Evolutionary conservation across 1,140 invertebrate genomes (phyloP), one percentile per base, ranked within the genome.

Genomic region (Drosophila rhopaloa): DNA sequence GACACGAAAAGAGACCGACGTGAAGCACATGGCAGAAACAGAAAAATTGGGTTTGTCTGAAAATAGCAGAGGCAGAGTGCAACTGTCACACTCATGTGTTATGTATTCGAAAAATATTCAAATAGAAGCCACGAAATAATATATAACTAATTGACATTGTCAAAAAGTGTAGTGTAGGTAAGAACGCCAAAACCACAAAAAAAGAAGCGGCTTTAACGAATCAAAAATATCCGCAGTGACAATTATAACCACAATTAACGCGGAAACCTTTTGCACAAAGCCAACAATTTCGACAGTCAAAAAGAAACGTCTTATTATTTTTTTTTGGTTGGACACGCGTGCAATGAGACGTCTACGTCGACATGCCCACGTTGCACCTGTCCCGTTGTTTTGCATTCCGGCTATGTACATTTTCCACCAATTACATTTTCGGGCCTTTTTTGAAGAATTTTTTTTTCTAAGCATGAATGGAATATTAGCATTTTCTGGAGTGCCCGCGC

Each of bases 21-120:
- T 61, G 63, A 68, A 85, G 82, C 82, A 85, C 82, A 85, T 85
- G 82, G 79, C 70, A 61, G 68, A 44, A 67, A 66, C 65, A 68
- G 63, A 53, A 67, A 66, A 78, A 71, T 85, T 70, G 63, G 65
- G 57, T 56, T 76, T 58, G 68, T 79, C 82, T 88, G 72, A 68
- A 86, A 86, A 88, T 88, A 86, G 83, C 63, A 70, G 43, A 60
- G 55, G 8, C 24, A 55, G 59, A 86, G 32, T 88, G 76, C 79
- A 89, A 61, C 41, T 32, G 54, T 43, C 54, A 43, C 35, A 62
- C 70, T 57, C 74, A 71, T 63, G 66, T 72, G 81, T 84, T 85
- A 84, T 84, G 81, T 83, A 81, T 63, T 76, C 60, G 6, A 58
- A 61, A 56, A 38, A 66, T 73, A 40, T 51, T 11, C 24, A 55